A percentile compares a stretch with the other conserved stretches of the same genome.
Evolutionary conservation across 2,113 vertebrate genomes (phyloP).

Genomic region (Leuciscus idus): DNA sequence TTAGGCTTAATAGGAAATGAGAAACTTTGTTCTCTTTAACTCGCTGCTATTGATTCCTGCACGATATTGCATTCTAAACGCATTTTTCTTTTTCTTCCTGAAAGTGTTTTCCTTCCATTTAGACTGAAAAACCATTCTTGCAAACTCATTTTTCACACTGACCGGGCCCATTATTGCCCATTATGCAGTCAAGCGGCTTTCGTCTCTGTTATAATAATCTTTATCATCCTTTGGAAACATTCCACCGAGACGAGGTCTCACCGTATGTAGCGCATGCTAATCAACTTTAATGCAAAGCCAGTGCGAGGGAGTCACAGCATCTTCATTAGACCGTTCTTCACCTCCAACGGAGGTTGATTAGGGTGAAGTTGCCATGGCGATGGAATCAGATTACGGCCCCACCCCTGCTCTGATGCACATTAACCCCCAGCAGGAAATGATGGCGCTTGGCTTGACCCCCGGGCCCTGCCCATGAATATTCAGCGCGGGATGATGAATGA

Average conservation of each 20-base stretch:
- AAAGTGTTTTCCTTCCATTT: constrained; percentile 29
- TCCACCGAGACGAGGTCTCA: neutral
- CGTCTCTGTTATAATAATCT: constrained; percentile 33
- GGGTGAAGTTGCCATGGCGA: constrained; percentile 62
- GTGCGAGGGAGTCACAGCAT: constrained; percentile 48
- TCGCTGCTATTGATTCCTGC: constrained; percentile 15
- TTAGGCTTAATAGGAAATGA: constrained; percentile 26
- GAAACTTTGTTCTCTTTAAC: neutral
- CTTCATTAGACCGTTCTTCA: constrained; percentile 39
- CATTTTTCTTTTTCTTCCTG: constrained; percentile 21
- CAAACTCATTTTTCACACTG: constrained; percentile 32
- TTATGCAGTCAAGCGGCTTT: constrained; percentile 31
- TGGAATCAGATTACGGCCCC: constrained; percentile 72
- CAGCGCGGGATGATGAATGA: constrained; percentile 52
- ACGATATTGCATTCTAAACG: constrained; percentile 5
- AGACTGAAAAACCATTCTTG: neutral
- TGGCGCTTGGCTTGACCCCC: constrained; percentile 50
- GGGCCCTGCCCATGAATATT: constrained; percentile 58
- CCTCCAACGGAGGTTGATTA: constrained; percentile 70
- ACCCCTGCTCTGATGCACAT: constrained; percentile 64
- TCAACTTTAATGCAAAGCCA: constrained; percentile 69
- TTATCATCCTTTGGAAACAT: constrained; percentile 38
- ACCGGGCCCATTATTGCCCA: constrained; percentile 26
- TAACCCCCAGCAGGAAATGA: constrained; percentile 60
- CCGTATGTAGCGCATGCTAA: constrained; percentile 74